These are phyloP conservation scores for Sialia sialis DNA, from an alignment of 2,113 vertebrate genomes.

Conservation along the genomic window DNA sequence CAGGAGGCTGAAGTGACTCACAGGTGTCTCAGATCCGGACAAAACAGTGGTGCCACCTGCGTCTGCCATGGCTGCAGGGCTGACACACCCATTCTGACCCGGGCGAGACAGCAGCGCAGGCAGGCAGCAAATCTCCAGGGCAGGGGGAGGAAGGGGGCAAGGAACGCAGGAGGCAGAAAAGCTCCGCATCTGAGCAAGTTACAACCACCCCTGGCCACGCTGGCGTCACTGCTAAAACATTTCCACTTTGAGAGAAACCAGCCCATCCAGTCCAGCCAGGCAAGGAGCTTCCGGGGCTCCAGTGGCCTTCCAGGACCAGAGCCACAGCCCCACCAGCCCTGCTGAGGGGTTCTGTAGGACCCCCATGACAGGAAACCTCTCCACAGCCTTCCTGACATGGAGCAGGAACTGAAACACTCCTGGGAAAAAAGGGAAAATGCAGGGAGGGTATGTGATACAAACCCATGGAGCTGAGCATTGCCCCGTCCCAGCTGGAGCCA, in stretches of 20 bases:
- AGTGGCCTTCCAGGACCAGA: background rate
- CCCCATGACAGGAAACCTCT: background rate
- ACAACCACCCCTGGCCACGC: background rate
- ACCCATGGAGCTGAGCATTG: fast-evolving
- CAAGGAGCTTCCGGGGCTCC: background rate
- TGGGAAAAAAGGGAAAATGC: background rate
- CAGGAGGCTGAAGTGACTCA: background rate
- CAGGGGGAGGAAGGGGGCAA: background rate
- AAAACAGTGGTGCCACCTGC: background rate
- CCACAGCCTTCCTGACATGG: background rate
- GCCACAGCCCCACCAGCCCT: background rate
- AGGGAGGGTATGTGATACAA: background rate
- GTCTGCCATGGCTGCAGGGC: background rate
- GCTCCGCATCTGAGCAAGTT: slow-evolving; percentile 16
- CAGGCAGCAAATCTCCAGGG: background rate
- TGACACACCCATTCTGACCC: background rate
- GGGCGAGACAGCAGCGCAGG: fast-evolving
- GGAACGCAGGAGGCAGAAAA: slow-evolving; percentile 1
- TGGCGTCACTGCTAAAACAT: slow-evolving; percentile 53
- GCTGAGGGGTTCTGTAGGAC: background rate
- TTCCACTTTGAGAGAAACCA: slow-evolving; percentile 41
- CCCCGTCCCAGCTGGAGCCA: background rate
- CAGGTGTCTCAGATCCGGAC: background rate
- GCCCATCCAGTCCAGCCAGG: slow-evolving; percentile 32
- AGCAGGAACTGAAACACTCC: background rate